These are phyloP conservation scores for Eunapius fragilis DNA, from an alignment of 37 sponge, comb jelly and placozoan species.

Conservation along the genomic window DNA sequence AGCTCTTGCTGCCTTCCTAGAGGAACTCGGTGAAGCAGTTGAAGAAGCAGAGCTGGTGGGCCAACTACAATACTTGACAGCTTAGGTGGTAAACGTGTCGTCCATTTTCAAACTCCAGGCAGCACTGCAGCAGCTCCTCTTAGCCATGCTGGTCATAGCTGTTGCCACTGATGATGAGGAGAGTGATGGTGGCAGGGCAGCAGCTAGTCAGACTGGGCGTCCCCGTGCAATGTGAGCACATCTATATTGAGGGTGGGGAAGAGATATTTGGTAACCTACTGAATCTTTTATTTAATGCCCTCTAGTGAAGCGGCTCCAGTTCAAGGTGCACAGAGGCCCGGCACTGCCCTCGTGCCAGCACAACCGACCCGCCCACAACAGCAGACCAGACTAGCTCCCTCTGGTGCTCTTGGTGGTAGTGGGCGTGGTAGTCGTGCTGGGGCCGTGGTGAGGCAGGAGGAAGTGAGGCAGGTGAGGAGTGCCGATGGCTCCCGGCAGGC, in stretches of 20 bases:
- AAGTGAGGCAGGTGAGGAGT: neutral
- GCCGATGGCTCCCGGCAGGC: neutral
- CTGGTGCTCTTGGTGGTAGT: neutral
- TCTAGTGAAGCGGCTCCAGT: neutral
- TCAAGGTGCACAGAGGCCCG: neutral
- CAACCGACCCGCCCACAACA: neutral
- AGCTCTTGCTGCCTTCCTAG: constrained; percentile 45
- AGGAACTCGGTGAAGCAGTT: constrained; percentile 54
- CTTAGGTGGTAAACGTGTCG: neutral
- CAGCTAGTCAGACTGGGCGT: neutral
- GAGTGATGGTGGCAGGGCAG: neutral
- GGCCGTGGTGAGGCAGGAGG: neutral
- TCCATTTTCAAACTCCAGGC: neutral
- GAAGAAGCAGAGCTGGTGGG: constrained; percentile 62
- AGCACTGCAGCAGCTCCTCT: constrained; percentile 7
- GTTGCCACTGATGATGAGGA: constrained; percentile 6
- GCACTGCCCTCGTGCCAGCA: neutral
- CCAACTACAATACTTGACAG: neutral
- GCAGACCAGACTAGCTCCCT: neutral
- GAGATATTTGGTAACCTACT: neutral
- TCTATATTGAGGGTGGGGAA: neutral
- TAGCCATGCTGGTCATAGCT: constrained; percentile 17
- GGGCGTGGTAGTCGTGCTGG: neutral
- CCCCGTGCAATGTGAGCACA: constrained; percentile 10
- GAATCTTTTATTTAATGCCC: neutral